Evolutionary conservation across 1,140 invertebrate genomes (phyloP), one percentile per base, ranked within the genome.

Genomic region (Bradynema listronoti): DNA sequence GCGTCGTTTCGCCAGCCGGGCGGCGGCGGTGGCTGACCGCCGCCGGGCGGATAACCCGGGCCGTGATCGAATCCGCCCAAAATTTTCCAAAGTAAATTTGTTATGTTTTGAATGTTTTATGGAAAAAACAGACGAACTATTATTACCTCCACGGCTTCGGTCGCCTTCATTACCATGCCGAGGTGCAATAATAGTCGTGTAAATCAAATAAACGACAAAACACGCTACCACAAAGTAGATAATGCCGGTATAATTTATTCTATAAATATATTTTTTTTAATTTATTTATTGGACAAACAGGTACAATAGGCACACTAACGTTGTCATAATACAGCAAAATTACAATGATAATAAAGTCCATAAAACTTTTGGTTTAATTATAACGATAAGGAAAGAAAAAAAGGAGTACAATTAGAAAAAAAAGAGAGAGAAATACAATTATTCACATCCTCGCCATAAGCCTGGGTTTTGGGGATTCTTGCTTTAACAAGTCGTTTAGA

Each of bases 161-260:
- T 62, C 41, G n/a, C 68, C 66, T 27, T 66, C 61, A 29, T 52
- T 27, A 30, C 61, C 60, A 14, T 61, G 27, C 32, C 27, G 49
- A 16, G 46, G 19, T 24, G 16, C 30, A 19, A 24, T 33, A 16
- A 63, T 24, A 19, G 32, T 57, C 27, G 22, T n/a, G 33, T 67
- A 68, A 24, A 68, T 33, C 3, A 68, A 16, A 36, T 68, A 68
- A 22, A 68, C 9, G 27, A 71, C 36, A 43, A 69, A 69, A 16
- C 33, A 19, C 34, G 56, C 49, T 22, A 69, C 24, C 34, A 67
- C 6, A 19, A 68, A 56, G 42, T 72, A 68, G 30, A 68, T 24
- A 25, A 68, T 45, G 7, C 45, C 45, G n/a, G 33, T 45, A 14
- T 41, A 70, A 42, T 54, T 53, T 33, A 56, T 49, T 19, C 68